Percentiles rank a stretch among this genome's conserved stretches.
Conservation (phyloP, 1,140 invertebrate species). For the Diploscapter pachys region DNA sequence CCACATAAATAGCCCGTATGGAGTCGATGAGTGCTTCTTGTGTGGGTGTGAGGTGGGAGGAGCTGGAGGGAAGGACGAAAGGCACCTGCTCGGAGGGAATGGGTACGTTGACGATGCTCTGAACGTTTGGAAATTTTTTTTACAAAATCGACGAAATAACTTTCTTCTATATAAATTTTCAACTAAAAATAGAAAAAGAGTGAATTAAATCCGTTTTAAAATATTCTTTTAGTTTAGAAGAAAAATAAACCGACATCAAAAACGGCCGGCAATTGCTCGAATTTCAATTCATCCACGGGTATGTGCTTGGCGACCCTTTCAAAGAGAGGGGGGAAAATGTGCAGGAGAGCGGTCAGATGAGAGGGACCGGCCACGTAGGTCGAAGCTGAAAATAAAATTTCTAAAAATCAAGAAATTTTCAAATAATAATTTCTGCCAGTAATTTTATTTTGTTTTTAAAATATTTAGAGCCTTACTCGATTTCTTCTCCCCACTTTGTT, state of each 20-base stretch:
- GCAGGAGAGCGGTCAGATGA: constrained; percentile 53
- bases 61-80: constrained; percentile 45
- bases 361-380: constrained; percentile 47
- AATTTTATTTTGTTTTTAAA: neutral
- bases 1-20: constrained; percentile 41
- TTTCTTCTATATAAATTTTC: constrained; percentile 4
- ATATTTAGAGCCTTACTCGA: neutral
- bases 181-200: neutral
- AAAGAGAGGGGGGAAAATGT: constrained; percentile 51
- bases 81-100: constrained; percentile 47
- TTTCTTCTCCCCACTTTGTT: neutral
- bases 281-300: constrained; percentile 40
- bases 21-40: constrained; percentile 54
- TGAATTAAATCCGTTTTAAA: constrained; percentile 6
- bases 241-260: constrained; percentile 8
- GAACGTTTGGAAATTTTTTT: constrained; percentile 31
- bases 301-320: constrained; percentile 42
- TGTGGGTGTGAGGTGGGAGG: constrained; percentile 44
- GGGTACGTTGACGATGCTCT: constrained; percentile 48
- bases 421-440: neutral
- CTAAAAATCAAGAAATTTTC: constrained; percentile 1
- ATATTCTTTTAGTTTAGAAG: constrained; percentile 2
- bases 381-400: neutral
- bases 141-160: constrained; percentile 39
- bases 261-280: constrained; percentile 21